Evolutionary conservation across 2,888 invertebrate genomes (phyloP), one percentile per base, ranked within the genome.

Genomic region (Melikaiella ostensackeni): DNA sequence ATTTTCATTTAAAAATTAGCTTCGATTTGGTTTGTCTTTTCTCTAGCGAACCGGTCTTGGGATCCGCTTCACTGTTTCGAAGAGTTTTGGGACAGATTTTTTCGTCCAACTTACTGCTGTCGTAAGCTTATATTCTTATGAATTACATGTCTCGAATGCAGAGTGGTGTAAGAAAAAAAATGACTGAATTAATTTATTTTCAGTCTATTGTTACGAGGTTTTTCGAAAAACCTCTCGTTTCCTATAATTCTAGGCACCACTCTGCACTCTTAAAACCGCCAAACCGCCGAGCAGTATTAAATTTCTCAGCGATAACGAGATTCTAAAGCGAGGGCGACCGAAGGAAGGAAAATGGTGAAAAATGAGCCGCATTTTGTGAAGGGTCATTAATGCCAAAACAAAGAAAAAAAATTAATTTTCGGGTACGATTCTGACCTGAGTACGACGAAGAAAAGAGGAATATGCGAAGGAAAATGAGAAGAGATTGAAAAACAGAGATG

Each of bases 261-360:
- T 79, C 74, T 81, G 80, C 81, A 80, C 62, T 81, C 80, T 80
- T 33, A 75, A 78, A 84, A 81, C 79, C 81, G 86, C 88, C 85
- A 87, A 88, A 86, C 81, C 82, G 83, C 57, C 38, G 50, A 87
- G 84, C 88, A 87, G 88, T 88, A 88, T 88, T 88, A 87, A 84
- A 86, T 84, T 86, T 81, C 83, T 86, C 82, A 80, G 85, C 83
- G 85, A 87, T 86, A 85, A 84, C 83, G 81, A 84, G 82, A 85
- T 84, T 86, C 82, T 84, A 84, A n/a, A 87, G 79, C 57, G 79
- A 77, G 63, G 77, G 50, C n/a, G 50, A 70, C 30, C 50, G 30
- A 70, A 55, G 50, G 50, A 33, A 77, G 77, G 64, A 75, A 80
- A 70, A 85, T 81, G 81, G 78, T 84, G 75, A 82, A 84, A 80